Evolutionary conservation across 2,888 invertebrate species (phyloP).

Genomic region (Tryphoninae sp.): DNA sequence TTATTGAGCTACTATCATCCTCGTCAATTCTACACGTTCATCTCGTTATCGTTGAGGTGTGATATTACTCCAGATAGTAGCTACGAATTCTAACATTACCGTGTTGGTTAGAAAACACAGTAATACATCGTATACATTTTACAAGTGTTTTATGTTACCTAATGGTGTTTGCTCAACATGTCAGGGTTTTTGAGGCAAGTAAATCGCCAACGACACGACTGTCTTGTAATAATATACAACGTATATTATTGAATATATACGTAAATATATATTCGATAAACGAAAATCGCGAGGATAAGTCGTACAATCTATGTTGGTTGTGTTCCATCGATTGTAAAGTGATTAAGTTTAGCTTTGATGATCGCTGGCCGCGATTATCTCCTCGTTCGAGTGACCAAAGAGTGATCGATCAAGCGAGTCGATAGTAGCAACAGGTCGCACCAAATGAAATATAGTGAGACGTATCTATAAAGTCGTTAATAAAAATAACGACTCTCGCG

Average conservation of each 20-base stretch:
- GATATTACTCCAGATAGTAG: too few species aligned
- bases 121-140: conserved; percentile 12
- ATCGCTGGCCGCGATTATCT: neutral
- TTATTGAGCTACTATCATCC: too few species aligned
- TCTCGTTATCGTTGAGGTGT: too few species aligned
- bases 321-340: neutral
- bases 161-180: conserved; percentile 62
- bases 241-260: neutral
- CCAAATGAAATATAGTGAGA: too few species aligned
- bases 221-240: too few species aligned
- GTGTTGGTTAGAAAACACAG: neutral
- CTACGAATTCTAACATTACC: neutral
- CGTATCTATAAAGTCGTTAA: neutral
- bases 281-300: too few species aligned
- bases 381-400: conserved; percentile 13
- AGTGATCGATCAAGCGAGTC: conserved; percentile 25
- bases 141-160: conserved; percentile 35
- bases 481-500: neutral
- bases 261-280: too few species aligned
- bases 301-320: too few species aligned
- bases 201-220: neutral
- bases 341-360: neutral
- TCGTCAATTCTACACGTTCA: too few species aligned
- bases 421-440: neutral
- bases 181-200: conserved; percentile 61